Percentiles rank a stretch among this genome's conserved stretches.
These are phyloP conservation scores for Allobates femoralis DNA, from an alignment of 2,797 vertebrate species.

Conservation along the genomic window DNA sequence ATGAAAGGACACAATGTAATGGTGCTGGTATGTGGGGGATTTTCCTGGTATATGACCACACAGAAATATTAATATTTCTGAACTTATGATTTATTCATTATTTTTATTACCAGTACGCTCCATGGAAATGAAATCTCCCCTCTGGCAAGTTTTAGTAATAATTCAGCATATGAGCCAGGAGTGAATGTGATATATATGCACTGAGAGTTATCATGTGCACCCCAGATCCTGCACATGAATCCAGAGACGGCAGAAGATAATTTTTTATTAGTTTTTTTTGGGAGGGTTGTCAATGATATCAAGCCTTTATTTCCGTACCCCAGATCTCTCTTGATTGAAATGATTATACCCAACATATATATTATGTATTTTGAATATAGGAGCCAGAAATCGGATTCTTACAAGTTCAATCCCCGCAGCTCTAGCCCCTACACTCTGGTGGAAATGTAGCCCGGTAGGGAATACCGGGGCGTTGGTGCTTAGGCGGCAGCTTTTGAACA, in stretches of 20 bases:
- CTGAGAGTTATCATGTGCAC: neutral
- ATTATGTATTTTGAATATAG: no score
- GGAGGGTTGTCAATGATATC: no score
- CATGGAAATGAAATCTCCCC: constrained; percentile 32
- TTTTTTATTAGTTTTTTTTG: no score
- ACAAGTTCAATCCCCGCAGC: no score
- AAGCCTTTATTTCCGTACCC: no score
- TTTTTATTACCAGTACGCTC: constrained; percentile 37
- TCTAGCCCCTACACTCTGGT: no score
- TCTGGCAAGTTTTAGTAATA: constrained; percentile 20
- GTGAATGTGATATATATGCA: neutral
- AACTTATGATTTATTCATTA: constrained; percentile 46
- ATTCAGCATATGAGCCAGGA: neutral
- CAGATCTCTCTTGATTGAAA: no score
- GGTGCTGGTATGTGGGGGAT: constrained; percentile 36
- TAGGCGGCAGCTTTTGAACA: no score
- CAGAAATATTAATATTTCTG: constrained; percentile 38
- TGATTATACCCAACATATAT: no score
- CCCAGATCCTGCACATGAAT: neutral
- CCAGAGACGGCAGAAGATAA: neutral
- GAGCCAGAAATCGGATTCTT: no score
- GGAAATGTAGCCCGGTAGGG: no score
- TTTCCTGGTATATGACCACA: constrained; percentile 40
- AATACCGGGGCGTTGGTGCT: no score
- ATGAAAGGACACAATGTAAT: constrained; percentile 41